Base-by-base conservation (phyloP, 2,888 invertebrate genomes). In the Eutolmus rufibarbis region DNA sequence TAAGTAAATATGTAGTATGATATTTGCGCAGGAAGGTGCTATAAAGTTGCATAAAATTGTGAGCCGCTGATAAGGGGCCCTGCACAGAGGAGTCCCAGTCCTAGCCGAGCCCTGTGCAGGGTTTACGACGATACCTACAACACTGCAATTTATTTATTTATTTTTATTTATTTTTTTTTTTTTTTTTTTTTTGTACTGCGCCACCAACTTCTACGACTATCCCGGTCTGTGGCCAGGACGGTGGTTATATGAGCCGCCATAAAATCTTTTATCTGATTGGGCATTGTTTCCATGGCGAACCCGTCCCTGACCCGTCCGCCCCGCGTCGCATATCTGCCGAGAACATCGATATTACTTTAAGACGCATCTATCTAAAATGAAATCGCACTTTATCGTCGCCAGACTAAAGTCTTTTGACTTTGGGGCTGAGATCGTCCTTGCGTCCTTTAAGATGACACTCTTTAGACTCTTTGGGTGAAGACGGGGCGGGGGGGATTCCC, bases 361-460 rank as follows among this genome's bases (percentile, higher is more conserved):
- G 51, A 34, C 23, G 79, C 51, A 79, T 79, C 79, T 79, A 79
- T 79, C 79, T 79, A 46, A 79, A 79, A 79, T 79, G 79, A 79
- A 79, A 79, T 79, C 79, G 79, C 79, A 31, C 31, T 79, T 79
- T 79, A 79, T 79, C 79, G 79, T 46, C 51, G 51, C 51, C 28
- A 51, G 51, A 51, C 51, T 56, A 51, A 79, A 79, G 51, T n/a
- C 79, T 23, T 51, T 51, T 79, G 51, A 79, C 51, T 79, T 8
- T 79, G 51, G 16, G 31, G 16, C 51, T 79, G 28, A n/a, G 46
- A 31, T 79, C 79, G 79, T 46, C 79, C 79, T 79, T 79, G 51
- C 31, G 79, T 79, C 79, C 79, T 79, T 79, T 79, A 28, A 51
- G 79, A 79, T 79, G 79, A 79, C 79, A 79, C 79, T 79, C 79